Base-by-base conservation (phyloP, 2,113 vertebrate genomes). In the Pygoscelis antarcticus region DNA sequence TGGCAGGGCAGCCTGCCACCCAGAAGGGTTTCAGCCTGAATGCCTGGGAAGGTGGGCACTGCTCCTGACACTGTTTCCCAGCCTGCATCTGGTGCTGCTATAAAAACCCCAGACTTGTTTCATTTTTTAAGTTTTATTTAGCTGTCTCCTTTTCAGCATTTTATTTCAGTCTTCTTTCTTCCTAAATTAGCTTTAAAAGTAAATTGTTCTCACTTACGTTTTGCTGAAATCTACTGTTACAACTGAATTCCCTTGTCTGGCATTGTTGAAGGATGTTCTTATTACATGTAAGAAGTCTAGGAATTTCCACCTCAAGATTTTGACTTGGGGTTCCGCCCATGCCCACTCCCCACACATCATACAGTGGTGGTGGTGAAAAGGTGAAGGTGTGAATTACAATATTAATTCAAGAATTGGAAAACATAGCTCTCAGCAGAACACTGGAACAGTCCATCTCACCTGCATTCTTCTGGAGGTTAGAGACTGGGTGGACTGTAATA, bases 281-380 rank as follows among this genome's bases (percentile, higher is more conserved):
- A 10, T 27, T 55, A 54, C 42, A 55, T 0, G 0, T 29, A 57
- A 89, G 21, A 61, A 32, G 3, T 38, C 12, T 36, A 79, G 36
- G 57, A 76, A 64, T 55, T 92, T 69, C 36, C 16, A 76, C 10
- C 22, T 84, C 4, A 30, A 44, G 36, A 46, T 47, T 55, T 42
- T 64, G 32, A 36, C 30, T 54, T 75, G 22, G 26, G 11, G 4
- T 82, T 82, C 82, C 19, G 71, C 10, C 7, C 10, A 27, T 4
- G 0, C 15, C 20, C 16, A 36, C 13, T 68, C 7, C 25, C 11
- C 23, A n/a, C 17, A 19, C 6, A 6, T 75, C 1, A 0, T 38
- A 51, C 7, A 44, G n/a, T 12, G 61, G 10, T 12, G 61, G 10
- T 23, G 23, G 16, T 68, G 26, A 75, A 64, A 93, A 81, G 15